Conservation (phyloP, 2,797 vertebrate genomes). For the Cichlasoma orientale region DNA sequence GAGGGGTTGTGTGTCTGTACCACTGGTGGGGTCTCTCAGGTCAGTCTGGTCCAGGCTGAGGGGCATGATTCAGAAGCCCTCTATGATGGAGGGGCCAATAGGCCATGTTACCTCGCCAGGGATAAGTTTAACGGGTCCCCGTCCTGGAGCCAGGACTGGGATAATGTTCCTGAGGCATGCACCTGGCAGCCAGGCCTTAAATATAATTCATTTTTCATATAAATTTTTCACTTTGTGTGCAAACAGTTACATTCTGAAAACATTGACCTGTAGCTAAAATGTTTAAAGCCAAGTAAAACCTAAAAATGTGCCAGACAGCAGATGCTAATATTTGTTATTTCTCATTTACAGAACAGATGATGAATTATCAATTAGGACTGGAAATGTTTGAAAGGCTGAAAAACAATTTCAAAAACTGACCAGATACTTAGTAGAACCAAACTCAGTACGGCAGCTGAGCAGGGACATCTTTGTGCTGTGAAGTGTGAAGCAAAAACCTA, state of each 20-base stretch:
- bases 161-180: no score
- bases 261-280: not conserved
- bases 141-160: no score
- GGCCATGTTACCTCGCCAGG: no score
- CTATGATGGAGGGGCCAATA: not conserved
- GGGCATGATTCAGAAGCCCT: not conserved
- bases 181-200: no score
- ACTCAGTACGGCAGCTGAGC: rapidly evolving
- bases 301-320: not conserved
- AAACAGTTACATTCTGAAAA: not conserved
- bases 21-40: not conserved
- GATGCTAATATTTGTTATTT: not conserved
- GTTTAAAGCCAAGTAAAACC: not conserved
- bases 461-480: not conserved
- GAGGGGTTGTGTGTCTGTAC: no score
- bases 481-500: not conserved
- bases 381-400: not conserved
- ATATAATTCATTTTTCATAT: no score
- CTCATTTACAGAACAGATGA: not conserved
- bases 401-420: not conserved
- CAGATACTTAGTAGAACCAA: not conserved
- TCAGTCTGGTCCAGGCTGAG: not conserved
- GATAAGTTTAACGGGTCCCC: no score
- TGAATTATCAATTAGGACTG: not conserved
- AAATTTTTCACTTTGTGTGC: no score